Base-by-base conservation (phyloP, 2,888 invertebrate genomes). In the Ganaspis brasiliensis region DNA sequence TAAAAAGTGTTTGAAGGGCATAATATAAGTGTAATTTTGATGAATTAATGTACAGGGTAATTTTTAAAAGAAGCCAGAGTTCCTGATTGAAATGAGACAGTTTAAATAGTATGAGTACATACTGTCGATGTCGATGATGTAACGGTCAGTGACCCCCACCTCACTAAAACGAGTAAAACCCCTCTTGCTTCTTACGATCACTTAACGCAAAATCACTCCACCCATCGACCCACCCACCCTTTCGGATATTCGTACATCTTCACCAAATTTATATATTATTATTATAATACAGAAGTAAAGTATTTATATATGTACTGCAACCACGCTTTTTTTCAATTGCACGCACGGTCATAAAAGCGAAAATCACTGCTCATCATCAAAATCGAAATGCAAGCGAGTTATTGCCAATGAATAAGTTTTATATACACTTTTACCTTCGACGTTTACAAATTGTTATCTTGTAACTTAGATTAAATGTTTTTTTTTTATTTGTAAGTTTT, bases 111-210 rank as follows among this genome's bases (percentile, higher is more conserved):
- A n/a, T n/a, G n/a, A n/a, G n/a, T n/a, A n/a, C n/a, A n/a, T n/a
- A n/a, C n/a, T n/a, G n/a, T 19, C 79, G 80, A 80, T 72, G 86
- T 81, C 82, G 89, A 89, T 91, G 91, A 91, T 89, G 89, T 91
- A 90, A 91, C 90, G 91, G 91, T 91, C 91, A 89, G 80, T 89
- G 91, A 91, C 88, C 91, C 89, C 89, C 86, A 85, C 82, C 80
- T 76, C 80, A 86, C 86, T 84, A 85, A 81, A 85, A 77, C 76
- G 79, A 86, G 86, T 84, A 85, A 81, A 85, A 77, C 76, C 75
- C 82, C 84, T 77, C 79, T 45, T 21, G 24, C 40, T 40, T 67
- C 63, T 67, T 67, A 21, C 40, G 21, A 67, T 14, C 21, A 24
- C 61, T 45, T 45, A 21, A 67, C 63, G 63, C 63, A 67, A 67